Conservation (phyloP, 2,797 vertebrate species). For the Cygnus olor region DNA sequence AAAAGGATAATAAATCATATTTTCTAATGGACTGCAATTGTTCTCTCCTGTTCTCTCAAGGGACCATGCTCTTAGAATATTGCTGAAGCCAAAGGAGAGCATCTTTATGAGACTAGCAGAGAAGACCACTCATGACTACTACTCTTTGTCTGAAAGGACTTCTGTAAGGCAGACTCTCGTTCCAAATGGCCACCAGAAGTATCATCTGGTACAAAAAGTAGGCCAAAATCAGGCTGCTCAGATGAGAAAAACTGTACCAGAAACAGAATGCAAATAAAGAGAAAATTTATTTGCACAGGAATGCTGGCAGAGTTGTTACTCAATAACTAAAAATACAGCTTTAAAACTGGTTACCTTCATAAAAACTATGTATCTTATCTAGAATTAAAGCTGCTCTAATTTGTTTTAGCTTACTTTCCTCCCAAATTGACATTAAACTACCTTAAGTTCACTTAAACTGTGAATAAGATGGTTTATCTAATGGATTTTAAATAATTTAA, state of each 20-base stretch:
- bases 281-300: neutral
- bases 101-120: neutral
- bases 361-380: neutral
- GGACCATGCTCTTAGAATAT: neutral
- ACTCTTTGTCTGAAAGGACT: neutral
- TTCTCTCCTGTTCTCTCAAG: neutral
- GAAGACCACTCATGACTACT: neutral
- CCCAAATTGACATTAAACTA: neutral
- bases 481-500: neutral
- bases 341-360: neutral
- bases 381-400: neutral
- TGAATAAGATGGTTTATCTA: neutral
- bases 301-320: neutral
- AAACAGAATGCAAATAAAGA: neutral
- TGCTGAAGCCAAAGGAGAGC: neutral
- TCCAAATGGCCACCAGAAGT: neutral
- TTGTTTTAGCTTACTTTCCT: neutral
- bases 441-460: neutral
- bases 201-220: neutral
- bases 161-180: neutral
- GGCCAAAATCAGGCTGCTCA: neutral
- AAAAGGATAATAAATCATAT: neutral
- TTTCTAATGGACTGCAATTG: neutral
- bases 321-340: neutral
- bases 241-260: neutral